Evolutionary conservation across 2,888 invertebrate genomes (phyloP).

Genomic region (Chrysolina haemoptera): DNA sequence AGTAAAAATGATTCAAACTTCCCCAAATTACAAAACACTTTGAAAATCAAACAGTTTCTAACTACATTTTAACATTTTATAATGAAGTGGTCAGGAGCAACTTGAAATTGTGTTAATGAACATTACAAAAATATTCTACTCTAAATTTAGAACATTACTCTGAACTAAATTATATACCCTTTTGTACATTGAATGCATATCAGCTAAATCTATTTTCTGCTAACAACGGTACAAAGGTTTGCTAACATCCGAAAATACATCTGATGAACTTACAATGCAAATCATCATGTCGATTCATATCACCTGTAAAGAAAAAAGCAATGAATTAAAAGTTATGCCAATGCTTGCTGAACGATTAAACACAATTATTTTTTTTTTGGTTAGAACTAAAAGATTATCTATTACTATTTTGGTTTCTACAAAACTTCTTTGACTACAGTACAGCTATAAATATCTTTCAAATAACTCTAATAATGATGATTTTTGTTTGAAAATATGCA

Average conservation of each 20-base stretch:
- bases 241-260: constrained; percentile 29
- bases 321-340: constrained; percentile 48
- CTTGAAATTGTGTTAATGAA: not conserved
- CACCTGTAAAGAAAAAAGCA: constrained; percentile 75
- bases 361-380: not conserved
- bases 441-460: not conserved
- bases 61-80: too few species aligned
- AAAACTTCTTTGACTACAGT: not conserved
- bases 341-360: constrained; percentile 9
- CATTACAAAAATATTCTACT: not conserved
- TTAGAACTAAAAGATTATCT: not conserved
- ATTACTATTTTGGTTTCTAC: not conserved
- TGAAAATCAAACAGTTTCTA: too few species aligned
- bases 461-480: not conserved
- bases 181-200: constrained; percentile 52
- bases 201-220: not conserved
- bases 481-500: too few species aligned
- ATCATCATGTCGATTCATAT: constrained; percentile 82
- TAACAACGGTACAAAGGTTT: constrained; percentile 9
- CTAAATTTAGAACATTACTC: constrained; percentile 13
- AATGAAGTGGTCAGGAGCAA: not conserved
- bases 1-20: too few species aligned
- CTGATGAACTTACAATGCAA: constrained; percentile 79
- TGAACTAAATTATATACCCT: constrained; percentile 42
- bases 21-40: too few species aligned